These are phyloP conservation scores for Unio delphinus DNA, from an alignment of 2,888 invertebrate species.

Conservation along the genomic window DNA sequence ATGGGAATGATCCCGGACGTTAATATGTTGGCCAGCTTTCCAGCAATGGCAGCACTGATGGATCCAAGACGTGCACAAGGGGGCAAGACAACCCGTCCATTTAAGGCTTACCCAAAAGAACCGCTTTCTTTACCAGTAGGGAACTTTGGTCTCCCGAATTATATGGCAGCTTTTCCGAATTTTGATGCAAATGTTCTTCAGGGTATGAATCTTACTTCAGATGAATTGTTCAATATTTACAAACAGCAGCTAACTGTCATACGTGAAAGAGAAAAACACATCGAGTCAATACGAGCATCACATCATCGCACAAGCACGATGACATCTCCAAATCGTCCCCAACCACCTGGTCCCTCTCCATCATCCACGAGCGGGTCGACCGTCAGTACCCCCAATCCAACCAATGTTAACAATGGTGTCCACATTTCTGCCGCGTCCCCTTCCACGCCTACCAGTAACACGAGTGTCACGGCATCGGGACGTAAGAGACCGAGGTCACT, in stretches of 20 bases:
- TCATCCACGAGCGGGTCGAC: conserved; percentile 23
- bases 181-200: conserved; percentile 49
- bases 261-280: conserved; percentile 49
- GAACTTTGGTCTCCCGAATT: conserved; percentile 59
- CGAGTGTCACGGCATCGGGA: conserved; percentile 20
- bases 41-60: conserved; percentile 42
- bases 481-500: conserved; percentile 58
- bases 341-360: conserved; percentile 18
- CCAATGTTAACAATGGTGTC: conserved; percentile 16
- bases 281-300: conserved; percentile 28
- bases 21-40: conserved; percentile 36
- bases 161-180: conserved; percentile 49
- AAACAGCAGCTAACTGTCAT: conserved; percentile 55
- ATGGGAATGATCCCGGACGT: conserved; percentile 32
- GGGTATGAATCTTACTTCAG: conserved; percentile 49
- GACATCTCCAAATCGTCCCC: conserved; percentile 14
- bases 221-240: conserved; percentile 62
- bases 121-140: conserved; percentile 76
- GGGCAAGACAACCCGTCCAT: conserved; percentile 62
- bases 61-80: conserved; percentile 33
- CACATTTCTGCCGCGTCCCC: conserved; percentile 9
- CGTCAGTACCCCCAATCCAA: conserved; percentile 18
- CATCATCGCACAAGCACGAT: conserved; percentile 26
- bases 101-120: conserved; percentile 80
- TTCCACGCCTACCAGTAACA: conserved; percentile 6